Evolutionary conservation across 2,113 vertebrate genomes (phyloP).

Genomic region (Calcarius ornatus): DNA sequence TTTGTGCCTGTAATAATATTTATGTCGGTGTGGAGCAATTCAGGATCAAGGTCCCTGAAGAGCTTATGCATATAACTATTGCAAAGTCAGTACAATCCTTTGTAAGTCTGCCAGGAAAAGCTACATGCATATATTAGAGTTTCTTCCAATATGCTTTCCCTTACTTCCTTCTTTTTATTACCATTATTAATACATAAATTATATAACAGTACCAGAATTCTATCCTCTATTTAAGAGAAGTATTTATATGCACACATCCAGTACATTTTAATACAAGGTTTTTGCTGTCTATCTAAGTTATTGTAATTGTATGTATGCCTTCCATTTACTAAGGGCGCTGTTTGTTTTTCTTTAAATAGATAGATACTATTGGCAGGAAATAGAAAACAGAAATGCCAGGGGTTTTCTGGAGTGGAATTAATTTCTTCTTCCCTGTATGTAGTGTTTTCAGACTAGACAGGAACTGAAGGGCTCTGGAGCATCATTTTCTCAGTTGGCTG

Average conservation of each 20-base stretch:
- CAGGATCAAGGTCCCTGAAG: background rate
- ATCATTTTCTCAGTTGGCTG: background rate
- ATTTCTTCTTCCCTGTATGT: background rate
- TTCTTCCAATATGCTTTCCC: background rate
- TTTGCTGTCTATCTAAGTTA: background rate
- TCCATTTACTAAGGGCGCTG: background rate
- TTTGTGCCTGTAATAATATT: background rate
- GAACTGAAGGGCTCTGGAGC: background rate
- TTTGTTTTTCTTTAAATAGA: background rate
- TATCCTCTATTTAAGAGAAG: background rate
- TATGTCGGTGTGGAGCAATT: background rate
- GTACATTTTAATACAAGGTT: background rate
- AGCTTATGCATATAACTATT: background rate
- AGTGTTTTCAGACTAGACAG: background rate
- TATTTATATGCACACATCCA: background rate
- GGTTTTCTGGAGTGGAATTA: background rate
- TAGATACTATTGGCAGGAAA: background rate
- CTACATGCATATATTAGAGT: background rate
- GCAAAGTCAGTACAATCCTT: background rate
- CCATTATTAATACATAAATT: background rate
- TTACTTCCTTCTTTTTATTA: background rate
- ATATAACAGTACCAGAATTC: background rate
- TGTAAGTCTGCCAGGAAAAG: background rate
- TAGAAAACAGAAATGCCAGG: background rate
- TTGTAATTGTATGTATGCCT: background rate